Evolutionary conservation across 2,888 invertebrate genomes (phyloP), one percentile per base, ranked within the genome.

Genomic region (Oegoconia quadripuncta): DNA sequence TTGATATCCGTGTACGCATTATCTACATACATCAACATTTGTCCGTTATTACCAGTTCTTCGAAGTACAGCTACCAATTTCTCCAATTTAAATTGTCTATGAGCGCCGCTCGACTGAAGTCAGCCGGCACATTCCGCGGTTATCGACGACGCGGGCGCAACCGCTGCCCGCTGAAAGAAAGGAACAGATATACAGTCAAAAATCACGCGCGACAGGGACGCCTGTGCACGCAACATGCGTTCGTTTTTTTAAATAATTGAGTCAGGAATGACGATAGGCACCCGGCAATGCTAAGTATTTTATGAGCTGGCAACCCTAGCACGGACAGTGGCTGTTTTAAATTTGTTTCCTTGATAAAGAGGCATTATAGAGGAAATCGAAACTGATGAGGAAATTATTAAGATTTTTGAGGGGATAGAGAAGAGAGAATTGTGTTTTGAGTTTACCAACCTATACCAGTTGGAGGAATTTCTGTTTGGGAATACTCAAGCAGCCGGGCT

Each of bases 21-120:
- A 44, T 44, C 40, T 54, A 49, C 58, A 60, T 57, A 59, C 54
- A 50, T 52, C 54, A 55, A 60, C 57, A 58, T 62, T 70, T 63
- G 64, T 64, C 70, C 67, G 67, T 75, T 78, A 72, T 63, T 66
- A 71, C 66, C 61, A 69, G 68, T 74, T 72, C 61, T 55, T 67
- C 61, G 58, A 71, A 71, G 70, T 66, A 70, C 73, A 56, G 61
- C 74, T 75, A 78, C 79, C 78, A 84, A 86, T 86, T 82, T 81
- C 81, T 82, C 75, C 74, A 80, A 82, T 84, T 84, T 83, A 83
- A 84, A 83, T 82, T 76, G 77, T 84, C 86, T 86, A 86, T 84
- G 84, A 83, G 71, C 67, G 66, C 78, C 79, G 75, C 67, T 65
- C 74, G 77, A 76, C 78, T 86, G 83, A 84, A 84, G 81, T 82